Conservation (phyloP, 2,888 invertebrate genomes). For the Zhengitettix transpicula region DNA sequence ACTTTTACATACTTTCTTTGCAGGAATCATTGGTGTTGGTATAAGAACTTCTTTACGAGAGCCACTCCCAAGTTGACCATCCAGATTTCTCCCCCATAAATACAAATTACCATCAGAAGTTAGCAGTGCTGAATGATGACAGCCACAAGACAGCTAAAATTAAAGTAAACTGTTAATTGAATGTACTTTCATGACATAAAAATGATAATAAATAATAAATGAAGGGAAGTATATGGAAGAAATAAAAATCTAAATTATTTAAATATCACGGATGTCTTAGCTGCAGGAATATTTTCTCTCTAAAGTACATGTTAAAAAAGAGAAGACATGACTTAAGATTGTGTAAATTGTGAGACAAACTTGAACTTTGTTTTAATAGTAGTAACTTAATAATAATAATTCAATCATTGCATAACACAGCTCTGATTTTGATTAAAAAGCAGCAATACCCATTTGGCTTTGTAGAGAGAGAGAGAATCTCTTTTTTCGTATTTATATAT, state of each 20-base stretch:
- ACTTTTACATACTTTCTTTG: not conserved
- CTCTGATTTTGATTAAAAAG: too few relatives aligned
- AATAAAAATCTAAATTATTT: not conserved
- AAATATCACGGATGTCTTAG: not conserved
- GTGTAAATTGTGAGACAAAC: too few relatives aligned
- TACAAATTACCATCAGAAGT: constrained; percentile 55
- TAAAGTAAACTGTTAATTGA: constrained; percentile 1
- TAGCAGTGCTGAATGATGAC: constrained; percentile 64
- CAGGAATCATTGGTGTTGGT: constrained; percentile 31
- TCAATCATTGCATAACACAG: too few relatives aligned
- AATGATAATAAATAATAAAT: not conserved
- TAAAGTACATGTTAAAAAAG: too few relatives aligned
- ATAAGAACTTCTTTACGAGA: constrained; percentile 37
- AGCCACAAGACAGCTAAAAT: constrained; percentile 40
- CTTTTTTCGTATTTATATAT: too few relatives aligned
- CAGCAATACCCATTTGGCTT: too few relatives aligned
- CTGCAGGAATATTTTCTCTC: too few relatives aligned
- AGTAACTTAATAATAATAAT: too few relatives aligned
- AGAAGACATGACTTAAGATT: too few relatives aligned
- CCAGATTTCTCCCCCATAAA: constrained; percentile 77
- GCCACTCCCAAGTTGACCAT: constrained; percentile 74
- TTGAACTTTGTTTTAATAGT: too few relatives aligned
- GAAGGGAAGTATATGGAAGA: not conserved
- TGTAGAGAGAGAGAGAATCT: too few relatives aligned
- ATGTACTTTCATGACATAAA: not conserved